Base-by-base conservation (phyloP, 2,113 vertebrate genomes). In the Acanthisitta chloris region DNA sequence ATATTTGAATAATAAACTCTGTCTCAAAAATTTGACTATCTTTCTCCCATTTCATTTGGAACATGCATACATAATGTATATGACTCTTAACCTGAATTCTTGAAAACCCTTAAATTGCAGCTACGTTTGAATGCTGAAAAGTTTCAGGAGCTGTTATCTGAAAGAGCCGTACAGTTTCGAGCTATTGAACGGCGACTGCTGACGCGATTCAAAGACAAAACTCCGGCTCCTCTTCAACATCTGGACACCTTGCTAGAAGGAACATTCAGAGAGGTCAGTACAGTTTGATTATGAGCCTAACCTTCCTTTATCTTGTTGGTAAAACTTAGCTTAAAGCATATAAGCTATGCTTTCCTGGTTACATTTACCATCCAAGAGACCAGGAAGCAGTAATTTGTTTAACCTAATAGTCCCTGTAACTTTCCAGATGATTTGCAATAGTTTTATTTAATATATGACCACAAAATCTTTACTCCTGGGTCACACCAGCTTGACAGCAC, bases 201-300 rank as follows among this genome's bases (percentile, higher is more conserved):
- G 90, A 99, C 99, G 38, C 98, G 99, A 54, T 99, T 99, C 96
- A 99, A 99, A 96, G 99, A 99, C 97, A 99, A 99, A 97, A 99
- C 99, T 48, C 99, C 99, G 4, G 98, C 99, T 23, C 99, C 99
- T 1, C 98, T 99, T 54, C 99, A 99, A 93, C 99, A 99, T 97
- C 98, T 99, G 88, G 99, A 99, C 96, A 99, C 99, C 7, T 98
- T 99, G 92, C 97, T 99, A 90, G 99, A 99, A 67, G 99, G 99
- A 69, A 99, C 99, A 4, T 99, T 99, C 92, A 98, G 98, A 95
- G 99, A 99, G 98, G 99, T 99, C 88, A 98, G 98, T 96, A 14
- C 40, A 72, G 34, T 81, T 94, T 88, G 83, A 67, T 90, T 95
- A 81, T 72, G 70, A 94, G 65, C 73, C 73, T 94, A 88, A 71